Evolutionary conservation across 35 echinoderm and acorn worm species (phyloP), one percentile per base, ranked within the genome.

Genomic region (Ophiothrix spiculata): DNA sequence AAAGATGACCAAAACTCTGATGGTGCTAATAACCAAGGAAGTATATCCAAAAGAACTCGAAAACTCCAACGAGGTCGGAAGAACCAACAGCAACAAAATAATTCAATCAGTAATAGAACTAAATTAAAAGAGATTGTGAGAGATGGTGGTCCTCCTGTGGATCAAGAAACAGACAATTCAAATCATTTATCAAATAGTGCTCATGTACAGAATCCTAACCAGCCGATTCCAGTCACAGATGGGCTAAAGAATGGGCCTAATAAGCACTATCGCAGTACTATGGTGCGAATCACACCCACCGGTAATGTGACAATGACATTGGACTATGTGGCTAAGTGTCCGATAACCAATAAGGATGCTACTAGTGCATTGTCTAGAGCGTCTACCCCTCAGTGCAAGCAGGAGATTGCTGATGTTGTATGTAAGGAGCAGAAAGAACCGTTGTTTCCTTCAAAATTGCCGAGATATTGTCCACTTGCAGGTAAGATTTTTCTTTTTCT

Each of bases 351-450:
- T 0, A 76, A 79, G 17, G 95, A 99, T 75, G 88, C 96, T 12
- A 84, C 86, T 35, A 91, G 92, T 21, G 96, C 96, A 36, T 75
- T 99, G 85, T 86, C 76, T 46, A 75, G 96, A 2, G 96, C 96
- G 21, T 73, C 56, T 0, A 87, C 89, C 0, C 33, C 78, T 15
- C 73, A 91, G 35, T 99, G 96, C 87, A 99, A 99, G 73, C 92
- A 99, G 78, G 78, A 85, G 23, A 99, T 99, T 60, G 91, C 92
- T 21, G 92, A 99, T 78, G 89, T 75, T 13, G 88, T 94, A 17
- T 99, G 96, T 87, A 77, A 77, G 35, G 82, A 90, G 37, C 74
- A 91, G 34, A 69, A 92, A 38, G 78, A 82, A 29, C 80, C 75
- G 35, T 41, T 99, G 1, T 99, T 92, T 88, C 95, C 95, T 0